Base-by-base conservation (phyloP, 2,888 invertebrate genomes). In the Meandrusa payeni region DNA sequence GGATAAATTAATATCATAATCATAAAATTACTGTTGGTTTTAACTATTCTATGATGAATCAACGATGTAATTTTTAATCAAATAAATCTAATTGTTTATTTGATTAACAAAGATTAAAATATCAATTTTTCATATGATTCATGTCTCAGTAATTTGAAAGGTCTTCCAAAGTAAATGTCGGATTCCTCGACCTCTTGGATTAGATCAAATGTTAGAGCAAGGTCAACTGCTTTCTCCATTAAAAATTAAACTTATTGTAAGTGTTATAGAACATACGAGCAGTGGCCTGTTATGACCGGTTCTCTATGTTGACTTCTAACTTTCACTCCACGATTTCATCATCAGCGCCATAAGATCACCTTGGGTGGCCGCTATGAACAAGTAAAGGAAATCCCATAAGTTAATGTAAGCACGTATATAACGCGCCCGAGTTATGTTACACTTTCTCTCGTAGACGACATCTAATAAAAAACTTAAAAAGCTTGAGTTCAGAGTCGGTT, bases 271-370 rank as follows among this genome's bases (percentile, higher is more conserved):
- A 45, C 39, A 46, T 37, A 44, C 45, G 39, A 32, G 41, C 34
- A 41, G 15, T 37, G 36, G 39, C 44, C 48, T 41, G 48, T 34
- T 39, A 41, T 48, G 52, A 54, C 56, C 51, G 54, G 56, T 57
- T 59, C 38, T 47, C 13, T 47, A 47, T 59, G 46, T 53, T 33
- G 50, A 48, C 49, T 64, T 59, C 52, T 55, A 63, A 60, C 60
- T 60, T 61, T 61, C 61, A 54, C 61, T 59, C 49, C 50, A 19
- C 46, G 52, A 49, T 57, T 54, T 54, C 56, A 47, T 52, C 53
- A 58, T 47, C 52, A 41, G 29, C 11, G 26, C 33, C 45, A 43
- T 39, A 34, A 42, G 40, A 46, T 45, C 46, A 41, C 33, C 32
- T 23, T 43, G 32, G 33, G 41, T 46, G 44, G 39, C 32, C 41